Evolutionary conservation across 2,888 invertebrate species (phyloP).

Genomic region (Elysia crispata): DNA sequence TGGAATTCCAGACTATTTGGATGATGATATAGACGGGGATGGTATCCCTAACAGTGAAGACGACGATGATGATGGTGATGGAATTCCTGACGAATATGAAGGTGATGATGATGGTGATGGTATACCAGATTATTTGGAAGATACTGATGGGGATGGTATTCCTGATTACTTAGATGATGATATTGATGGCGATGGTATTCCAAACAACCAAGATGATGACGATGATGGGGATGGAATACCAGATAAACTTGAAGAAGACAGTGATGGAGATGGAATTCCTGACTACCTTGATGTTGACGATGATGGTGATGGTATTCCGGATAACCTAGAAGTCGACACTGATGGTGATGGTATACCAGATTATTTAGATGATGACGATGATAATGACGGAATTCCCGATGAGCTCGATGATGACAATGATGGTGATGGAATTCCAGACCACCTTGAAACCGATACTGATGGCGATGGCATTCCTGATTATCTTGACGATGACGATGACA

Average conservation of each 20-base stretch:
- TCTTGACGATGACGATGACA: constrained; percentile 66
- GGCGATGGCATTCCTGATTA: constrained; percentile 68
- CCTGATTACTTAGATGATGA: constrained; percentile 63
- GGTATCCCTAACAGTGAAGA: constrained; percentile 61
- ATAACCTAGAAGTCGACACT: constrained; percentile 54
- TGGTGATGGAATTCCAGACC: constrained; percentile 59
- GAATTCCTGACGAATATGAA: constrained; percentile 62
- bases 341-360: constrained; percentile 66
- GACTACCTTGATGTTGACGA: constrained; percentile 59
- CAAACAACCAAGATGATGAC: constrained; percentile 59
- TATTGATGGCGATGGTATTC: constrained; percentile 70
- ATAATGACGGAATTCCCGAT: constrained; percentile 73
- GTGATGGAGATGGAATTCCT: constrained; percentile 61
- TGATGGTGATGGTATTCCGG: constrained; percentile 67
- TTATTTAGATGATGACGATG: constrained; percentile 62
- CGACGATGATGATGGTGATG: constrained; percentile 67
- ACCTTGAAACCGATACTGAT: constrained; percentile 63
- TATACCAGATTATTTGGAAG: constrained; percentile 59
- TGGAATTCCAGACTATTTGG: constrained; percentile 58
- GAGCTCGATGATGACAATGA: constrained; percentile 64
- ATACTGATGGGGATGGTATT: constrained; percentile 69
- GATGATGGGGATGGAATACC: constrained; percentile 60
- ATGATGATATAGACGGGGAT: constrained; percentile 58
- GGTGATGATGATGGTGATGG: constrained; percentile 69
- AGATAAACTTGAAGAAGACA: constrained; percentile 60